Conservation (phyloP, 2,113 vertebrate genomes). For the Saimiri boliviensis region DNA sequence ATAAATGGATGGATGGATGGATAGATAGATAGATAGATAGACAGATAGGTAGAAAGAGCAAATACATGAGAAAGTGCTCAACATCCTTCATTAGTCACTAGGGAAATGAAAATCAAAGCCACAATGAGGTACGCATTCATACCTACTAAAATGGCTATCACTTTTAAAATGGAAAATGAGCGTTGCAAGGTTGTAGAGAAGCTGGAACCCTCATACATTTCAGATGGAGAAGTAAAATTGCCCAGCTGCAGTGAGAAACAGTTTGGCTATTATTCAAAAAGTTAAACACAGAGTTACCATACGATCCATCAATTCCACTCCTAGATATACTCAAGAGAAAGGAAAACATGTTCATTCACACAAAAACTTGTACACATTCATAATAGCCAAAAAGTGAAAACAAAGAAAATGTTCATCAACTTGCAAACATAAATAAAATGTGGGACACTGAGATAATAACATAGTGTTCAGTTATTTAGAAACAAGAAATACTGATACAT, state of each 20-base stretch:
- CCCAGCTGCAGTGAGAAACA: background rate
- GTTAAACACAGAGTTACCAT: background rate
- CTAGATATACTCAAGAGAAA: conserved; percentile 10
- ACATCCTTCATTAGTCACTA: background rate
- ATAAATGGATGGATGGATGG: background rate
- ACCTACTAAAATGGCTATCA: background rate
- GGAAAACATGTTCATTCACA: background rate
- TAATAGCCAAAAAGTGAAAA: background rate
- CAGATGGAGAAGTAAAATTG: background rate
- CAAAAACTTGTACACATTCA: background rate
- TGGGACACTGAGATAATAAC: background rate
- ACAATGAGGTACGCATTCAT: background rate
- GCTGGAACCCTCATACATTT: background rate
- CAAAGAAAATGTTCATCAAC: background rate
- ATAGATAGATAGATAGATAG: background rate
- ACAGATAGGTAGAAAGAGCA: background rate
- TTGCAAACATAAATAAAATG: background rate
- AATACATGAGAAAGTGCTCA: background rate
- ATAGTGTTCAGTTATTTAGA: background rate
- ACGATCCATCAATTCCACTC: background rate
- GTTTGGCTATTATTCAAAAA: conserved; percentile 5
- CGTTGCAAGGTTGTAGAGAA: background rate
- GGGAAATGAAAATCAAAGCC: background rate
- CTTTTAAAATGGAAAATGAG: background rate
- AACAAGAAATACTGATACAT: background rate